A percentile compares a stretch with the other conserved stretches of the same genome.
Evolutionary conservation across 1,140 invertebrate species (phyloP).

Genomic region (Cepaea nemoralis): DNA sequence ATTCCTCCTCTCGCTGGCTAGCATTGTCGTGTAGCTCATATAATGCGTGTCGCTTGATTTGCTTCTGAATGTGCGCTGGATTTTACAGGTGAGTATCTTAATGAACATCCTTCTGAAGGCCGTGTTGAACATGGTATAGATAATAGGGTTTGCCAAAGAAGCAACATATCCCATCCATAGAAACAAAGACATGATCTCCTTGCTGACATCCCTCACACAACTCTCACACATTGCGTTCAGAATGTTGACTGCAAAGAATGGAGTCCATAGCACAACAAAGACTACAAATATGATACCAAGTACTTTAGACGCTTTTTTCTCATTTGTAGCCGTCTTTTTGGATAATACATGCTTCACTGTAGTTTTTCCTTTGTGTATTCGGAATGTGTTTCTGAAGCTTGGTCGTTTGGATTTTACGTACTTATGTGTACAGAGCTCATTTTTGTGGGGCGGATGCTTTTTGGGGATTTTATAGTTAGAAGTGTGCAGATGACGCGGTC

Average conservation of each 20-base stretch:
- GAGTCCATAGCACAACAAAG: conserved; percentile 70
- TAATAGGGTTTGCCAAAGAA: conserved; percentile 72
- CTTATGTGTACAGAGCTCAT: not conserved
- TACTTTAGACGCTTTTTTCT: conserved; percentile 70
- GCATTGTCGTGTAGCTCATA: conserved; percentile 39
- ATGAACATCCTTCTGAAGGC: conserved; percentile 69
- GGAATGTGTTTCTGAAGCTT: conserved; percentile 44
- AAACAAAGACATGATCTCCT: conserved; percentile 65
- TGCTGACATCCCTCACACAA: conserved; percentile 56
- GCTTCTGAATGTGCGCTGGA: conserved; percentile 21
- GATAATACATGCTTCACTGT: conserved; percentile 56
- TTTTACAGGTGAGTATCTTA: conserved; percentile 63
- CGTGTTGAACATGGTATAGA: conserved; percentile 73
- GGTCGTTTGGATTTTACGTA: not conserved
- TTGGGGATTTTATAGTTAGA: not conserved
- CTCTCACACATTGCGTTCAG: conserved; percentile 59
- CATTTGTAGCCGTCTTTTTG: conserved; percentile 65
- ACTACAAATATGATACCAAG: conserved; percentile 71
- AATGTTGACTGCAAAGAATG: conserved; percentile 71
- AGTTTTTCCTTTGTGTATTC: conserved; percentile 29
- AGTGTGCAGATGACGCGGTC: not conserved
- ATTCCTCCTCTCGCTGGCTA: conserved; percentile 37
- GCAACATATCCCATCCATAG: conserved; percentile 72
- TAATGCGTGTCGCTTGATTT: not conserved
- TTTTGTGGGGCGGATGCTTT: not conserved